Conservation (phyloP, 2,888 invertebrate species). For the Hypselothyrea guttata region DNA sequence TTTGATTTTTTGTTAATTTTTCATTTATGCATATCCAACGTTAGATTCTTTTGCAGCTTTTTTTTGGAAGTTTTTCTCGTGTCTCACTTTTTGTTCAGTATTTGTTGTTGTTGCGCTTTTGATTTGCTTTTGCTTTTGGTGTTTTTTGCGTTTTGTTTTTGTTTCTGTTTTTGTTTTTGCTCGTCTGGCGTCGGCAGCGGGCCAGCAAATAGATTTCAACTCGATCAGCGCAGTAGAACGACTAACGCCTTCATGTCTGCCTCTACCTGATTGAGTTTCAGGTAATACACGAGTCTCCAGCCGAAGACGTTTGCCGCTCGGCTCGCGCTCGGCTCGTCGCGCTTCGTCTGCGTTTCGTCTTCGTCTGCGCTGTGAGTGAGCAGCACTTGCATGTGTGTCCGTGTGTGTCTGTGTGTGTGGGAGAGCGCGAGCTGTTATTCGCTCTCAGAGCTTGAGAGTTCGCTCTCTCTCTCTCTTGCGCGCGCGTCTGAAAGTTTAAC, state of each 20-base stretch:
- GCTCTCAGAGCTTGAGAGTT: not conserved
- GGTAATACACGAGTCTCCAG: conserved; percentile 38
- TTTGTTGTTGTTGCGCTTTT: conserved; percentile 28
- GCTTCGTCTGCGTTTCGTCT: conserved; percentile 11
- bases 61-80: too few relatives aligned
- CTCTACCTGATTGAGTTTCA: conserved; percentile 82
- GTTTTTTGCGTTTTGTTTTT: conserved; percentile 31
- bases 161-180: conserved; percentile 40
- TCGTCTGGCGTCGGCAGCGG: conserved; percentile 36
- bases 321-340: conserved; percentile 36
- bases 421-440: not conserved
- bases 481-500: conserved; percentile 58
- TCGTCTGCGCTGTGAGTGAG: conserved; percentile 36
- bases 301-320: conserved; percentile 1
- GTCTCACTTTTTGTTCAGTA: too few relatives aligned
- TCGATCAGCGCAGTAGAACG: conserved; percentile 83
- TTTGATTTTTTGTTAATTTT: conserved; percentile 9
- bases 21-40: conserved; percentile 2
- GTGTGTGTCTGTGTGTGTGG: too few relatives aligned
- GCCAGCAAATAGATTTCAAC: conserved; percentile 81
- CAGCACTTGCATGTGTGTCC: conserved; percentile 9
- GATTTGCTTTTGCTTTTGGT: conserved; percentile 40
- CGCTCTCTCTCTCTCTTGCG: not conserved
- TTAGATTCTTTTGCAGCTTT: too few relatives aligned
- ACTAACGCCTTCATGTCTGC: conserved; percentile 83